Conservation (phyloP, 2,113 vertebrate species). For the Neopipo cinnamomea region DNA sequence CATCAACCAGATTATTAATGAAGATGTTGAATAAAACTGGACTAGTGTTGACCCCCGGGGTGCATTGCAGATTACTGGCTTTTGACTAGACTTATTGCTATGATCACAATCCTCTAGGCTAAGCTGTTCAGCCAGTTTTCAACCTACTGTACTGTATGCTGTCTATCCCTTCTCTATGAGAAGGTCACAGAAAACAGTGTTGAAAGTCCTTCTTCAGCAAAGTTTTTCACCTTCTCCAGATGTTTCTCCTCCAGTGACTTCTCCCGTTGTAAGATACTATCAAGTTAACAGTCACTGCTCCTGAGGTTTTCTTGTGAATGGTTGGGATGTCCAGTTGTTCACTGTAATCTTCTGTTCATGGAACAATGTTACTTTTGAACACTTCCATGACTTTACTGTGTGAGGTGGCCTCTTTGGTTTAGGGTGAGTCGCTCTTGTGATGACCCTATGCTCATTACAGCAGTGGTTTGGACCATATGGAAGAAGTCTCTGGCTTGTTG, state of each 20-base stretch:
- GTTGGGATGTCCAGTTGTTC: background rate
- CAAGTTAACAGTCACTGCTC: background rate
- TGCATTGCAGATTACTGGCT: background rate
- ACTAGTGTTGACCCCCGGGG: background rate
- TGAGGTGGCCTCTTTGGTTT: background rate
- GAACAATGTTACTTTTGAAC: background rate
- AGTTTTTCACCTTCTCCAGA: background rate
- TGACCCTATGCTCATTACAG: background rate
- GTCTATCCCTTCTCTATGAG: background rate
- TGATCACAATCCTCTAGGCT: background rate
- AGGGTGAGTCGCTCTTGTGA: fast-evolving
- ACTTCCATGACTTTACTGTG: background rate
- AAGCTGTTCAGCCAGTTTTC: background rate
- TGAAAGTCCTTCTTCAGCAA: background rate
- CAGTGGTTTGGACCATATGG: background rate
- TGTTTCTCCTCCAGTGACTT: background rate
- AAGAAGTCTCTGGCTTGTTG: background rate
- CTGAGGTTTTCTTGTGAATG: background rate
- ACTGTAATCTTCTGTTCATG: background rate
- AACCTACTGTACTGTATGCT: background rate
- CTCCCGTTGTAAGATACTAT: background rate
- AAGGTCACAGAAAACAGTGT: background rate
- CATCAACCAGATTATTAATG: background rate
- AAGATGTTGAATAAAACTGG: background rate
- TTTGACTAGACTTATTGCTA: background rate